phyloP scores from a whole-genome alignment of 2,888 invertebrate species.

The Epistrophe eligans region DNA sequence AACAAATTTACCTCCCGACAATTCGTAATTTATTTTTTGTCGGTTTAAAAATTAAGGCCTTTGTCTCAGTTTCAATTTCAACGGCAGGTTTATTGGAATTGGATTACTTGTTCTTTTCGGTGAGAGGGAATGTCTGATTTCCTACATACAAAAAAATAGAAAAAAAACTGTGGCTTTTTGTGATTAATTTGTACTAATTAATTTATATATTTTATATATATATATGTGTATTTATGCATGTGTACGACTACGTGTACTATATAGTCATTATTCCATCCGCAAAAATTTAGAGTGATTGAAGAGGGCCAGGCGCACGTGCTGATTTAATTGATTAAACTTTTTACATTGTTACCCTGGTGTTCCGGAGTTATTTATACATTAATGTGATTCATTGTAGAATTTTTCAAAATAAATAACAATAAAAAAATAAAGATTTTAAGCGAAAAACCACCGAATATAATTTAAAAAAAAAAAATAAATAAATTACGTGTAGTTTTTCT shows the following conservation, averaged over 20 bases:
- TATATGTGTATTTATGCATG: conserved; percentile 40
- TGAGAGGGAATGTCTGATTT: conserved; percentile 1
- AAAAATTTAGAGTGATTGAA: conserved; percentile 60
- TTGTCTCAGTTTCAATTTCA: conserved; percentile 20
- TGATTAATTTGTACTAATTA: conserved; percentile 45
- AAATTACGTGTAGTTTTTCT: conserved; percentile 67
- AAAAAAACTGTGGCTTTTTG: conserved; percentile 14
- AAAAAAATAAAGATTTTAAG: not conserved
- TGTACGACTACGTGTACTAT: not conserved
- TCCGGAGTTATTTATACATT: conserved; percentile 54
- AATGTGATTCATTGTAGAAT: conserved; percentile 64
- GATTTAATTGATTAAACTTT: conserved; percentile 81
- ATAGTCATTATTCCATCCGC: conserved; percentile 42
- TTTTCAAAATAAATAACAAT: conserved; percentile 42
- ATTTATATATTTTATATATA: not conserved
- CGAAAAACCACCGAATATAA: not conserved
- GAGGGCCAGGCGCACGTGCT: conserved; percentile 74
- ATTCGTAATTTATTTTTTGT: conserved; percentile 27
- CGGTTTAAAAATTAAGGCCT: conserved; percentile 32
- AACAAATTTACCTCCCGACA: conserved; percentile 52
- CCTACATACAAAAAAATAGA: not conserved
- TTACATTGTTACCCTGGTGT: conserved; percentile 74
- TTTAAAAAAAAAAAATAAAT: too few species aligned
- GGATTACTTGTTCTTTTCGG: not conserved
- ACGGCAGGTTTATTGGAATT: conserved; percentile 3